Evolutionary conservation across 30 jellyfish, hydroid and myxozoan genomes (phyloP).

Genomic region (Chrysaora quinquecirrha): DNA sequence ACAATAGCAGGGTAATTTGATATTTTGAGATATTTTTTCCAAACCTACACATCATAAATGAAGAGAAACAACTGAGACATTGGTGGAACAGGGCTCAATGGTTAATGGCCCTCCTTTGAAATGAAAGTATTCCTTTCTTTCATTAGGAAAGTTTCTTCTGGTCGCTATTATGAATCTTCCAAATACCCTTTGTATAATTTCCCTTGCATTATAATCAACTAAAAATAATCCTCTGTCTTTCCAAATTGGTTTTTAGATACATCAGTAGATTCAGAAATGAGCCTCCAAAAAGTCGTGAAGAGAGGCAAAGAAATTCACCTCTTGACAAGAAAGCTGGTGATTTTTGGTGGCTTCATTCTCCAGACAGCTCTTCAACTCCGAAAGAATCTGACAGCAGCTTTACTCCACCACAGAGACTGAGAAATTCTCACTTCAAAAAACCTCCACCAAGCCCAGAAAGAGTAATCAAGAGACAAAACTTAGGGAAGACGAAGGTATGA

Average conservation of each 20-base stretch:
- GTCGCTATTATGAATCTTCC: too few relatives aligned
- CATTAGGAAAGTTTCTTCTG: too few relatives aligned
- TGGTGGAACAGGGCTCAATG: too few relatives aligned
- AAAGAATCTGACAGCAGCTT: conserved; percentile 48
- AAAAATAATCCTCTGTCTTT: too few relatives aligned
- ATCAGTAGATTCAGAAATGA: conserved; percentile 66
- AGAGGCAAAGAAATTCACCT: neutral
- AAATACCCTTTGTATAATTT: too few relatives aligned
- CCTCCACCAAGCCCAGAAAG: conserved; percentile 69
- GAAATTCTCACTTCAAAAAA: conserved; percentile 10
- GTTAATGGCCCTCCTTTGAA: too few relatives aligned
- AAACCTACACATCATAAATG: too few relatives aligned
- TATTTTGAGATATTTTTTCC: neutral
- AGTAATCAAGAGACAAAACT: neutral
- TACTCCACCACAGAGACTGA: conserved; percentile 55
- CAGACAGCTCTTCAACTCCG: conserved; percentile 69
- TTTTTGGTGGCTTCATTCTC: conserved; percentile 77
- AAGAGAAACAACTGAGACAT: too few relatives aligned
- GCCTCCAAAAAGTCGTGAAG: conserved; percentile 70
- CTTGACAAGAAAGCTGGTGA: conserved; percentile 11
- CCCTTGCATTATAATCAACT: too few relatives aligned
- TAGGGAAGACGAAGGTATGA: neutral
- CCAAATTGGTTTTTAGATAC: conserved; percentile 47
- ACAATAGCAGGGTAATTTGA: conserved; percentile 47
- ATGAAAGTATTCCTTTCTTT: too few relatives aligned